Evolutionary conservation across 1,140 invertebrate species (phyloP), one percentile per base, ranked within the genome.

Genomic region (Pygmarrhopalites habei): DNA sequence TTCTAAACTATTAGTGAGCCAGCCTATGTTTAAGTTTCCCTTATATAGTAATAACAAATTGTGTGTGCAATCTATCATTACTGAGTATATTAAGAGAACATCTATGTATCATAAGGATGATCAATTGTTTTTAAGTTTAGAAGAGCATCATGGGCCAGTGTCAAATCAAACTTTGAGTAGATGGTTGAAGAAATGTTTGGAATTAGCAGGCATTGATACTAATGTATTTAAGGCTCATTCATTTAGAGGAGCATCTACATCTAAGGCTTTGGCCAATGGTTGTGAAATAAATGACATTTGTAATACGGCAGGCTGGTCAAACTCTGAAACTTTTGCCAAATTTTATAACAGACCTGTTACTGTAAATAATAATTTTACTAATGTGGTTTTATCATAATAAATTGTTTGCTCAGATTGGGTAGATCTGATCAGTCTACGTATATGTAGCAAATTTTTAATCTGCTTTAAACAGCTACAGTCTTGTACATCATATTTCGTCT

Each of bases 321-420:
- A n/a, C 17, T 62, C 60, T 12, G 15, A 23, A 0, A 57, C 41
- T 2, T 62, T 62, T 46, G 32, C n/a, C 15, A 32, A 17, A 26
- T 49, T 57, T 58, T 57, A 39, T 32, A 57, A 57, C 32, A 14
- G 55, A 10, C 60, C 60, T 23, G 39, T 61, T 17, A 14, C 15
- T n/a, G n/a, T n/a, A n/a, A n/a, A n/a, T n/a, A n/a, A n/a, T n/a
- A n/a, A n/a, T n/a, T n/a, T n/a, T n/a, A n/a, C n/a, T n/a, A n/a
- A n/a, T n/a, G n/a, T n/a, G n/a, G n/a, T n/a, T n/a, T n/a, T n/a
- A n/a, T n/a, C n/a, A n/a, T n/a, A n/a, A n/a, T n/a, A n/a, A n/a
- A n/a, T n/a, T n/a, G n/a, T n/a, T n/a, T n/a, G n/a, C n/a, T n/a
- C n/a, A n/a, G n/a, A n/a, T n/a, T n/a, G n/a, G n/a, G n/a, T n/a